Conservation (phyloP, 2,888 invertebrate genomes). For the Eristalinus aeneus region DNA sequence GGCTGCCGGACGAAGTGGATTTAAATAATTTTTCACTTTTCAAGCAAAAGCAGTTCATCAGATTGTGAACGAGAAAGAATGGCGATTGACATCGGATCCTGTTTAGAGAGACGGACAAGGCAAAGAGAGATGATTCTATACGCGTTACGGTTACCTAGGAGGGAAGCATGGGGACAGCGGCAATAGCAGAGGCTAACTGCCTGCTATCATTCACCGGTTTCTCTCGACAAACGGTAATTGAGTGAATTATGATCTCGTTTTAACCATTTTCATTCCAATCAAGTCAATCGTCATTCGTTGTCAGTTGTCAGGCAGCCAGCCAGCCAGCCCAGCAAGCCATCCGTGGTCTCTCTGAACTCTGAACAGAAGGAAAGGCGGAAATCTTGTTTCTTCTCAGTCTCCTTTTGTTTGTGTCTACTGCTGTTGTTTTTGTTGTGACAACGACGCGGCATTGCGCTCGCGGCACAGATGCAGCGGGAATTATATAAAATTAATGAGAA, state of each 20-base stretch:
- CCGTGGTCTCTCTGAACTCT: not conserved
- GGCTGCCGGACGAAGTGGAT: not conserved
- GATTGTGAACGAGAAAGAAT: not conserved
- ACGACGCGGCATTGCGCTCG: not conserved
- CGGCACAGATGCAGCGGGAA: conserved; percentile 50
- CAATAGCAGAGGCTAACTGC: conserved; percentile 44
- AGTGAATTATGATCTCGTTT: conserved; percentile 70
- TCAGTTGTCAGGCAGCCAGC: not conserved
- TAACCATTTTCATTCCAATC: conserved; percentile 66
- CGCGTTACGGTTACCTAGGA: conserved; percentile 49
- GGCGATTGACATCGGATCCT: not conserved
- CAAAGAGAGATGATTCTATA: not conserved
- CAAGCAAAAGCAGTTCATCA: not conserved
- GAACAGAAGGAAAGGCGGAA: conserved; percentile 62
- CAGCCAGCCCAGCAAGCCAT: not conserved
- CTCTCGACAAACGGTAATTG: conserved; percentile 60
- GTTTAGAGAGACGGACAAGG: not conserved
- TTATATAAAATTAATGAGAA: conserved; percentile 66
- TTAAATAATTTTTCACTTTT: conserved; percentile 38
- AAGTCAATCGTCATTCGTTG: conserved; percentile 57
- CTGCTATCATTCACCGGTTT: conserved; percentile 53
- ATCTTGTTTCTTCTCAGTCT: conserved; percentile 36
- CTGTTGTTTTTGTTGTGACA: conserved; percentile 8
- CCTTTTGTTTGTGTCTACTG: conserved; percentile 13
- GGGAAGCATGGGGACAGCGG: not conserved